A percentile compares a stretch with the other conserved stretches of the same genome.
These are phyloP conservation scores for Choloepus hoffmanni DNA, from an alignment of 2,113 vertebrate genomes.

Conservation along the genomic window DNA sequence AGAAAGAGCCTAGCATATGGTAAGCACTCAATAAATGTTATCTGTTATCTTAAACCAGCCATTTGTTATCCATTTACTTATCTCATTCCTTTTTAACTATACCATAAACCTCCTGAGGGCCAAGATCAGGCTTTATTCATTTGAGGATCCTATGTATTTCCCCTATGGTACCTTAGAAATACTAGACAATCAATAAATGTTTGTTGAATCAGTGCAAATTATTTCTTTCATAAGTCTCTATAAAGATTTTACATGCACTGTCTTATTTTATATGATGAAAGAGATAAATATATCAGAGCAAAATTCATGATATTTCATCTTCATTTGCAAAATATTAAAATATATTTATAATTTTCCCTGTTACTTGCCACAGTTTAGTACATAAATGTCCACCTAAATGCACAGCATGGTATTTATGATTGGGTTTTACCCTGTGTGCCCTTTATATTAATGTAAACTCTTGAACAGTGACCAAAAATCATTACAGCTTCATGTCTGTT, in stretches of 20 bases:
- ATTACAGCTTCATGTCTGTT: slow-evolving; percentile 75
- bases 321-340: slow-evolving; percentile 63
- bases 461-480: slow-evolving; percentile 78
- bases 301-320: slow-evolving; percentile 40
- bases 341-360: slow-evolving; percentile 63
- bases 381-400: slow-evolving; percentile 72
- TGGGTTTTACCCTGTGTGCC: slow-evolving; percentile 54
- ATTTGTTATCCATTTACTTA: slow-evolving; percentile 48
- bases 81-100: slow-evolving; percentile 33
- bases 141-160: background rate
- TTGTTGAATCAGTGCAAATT: background rate
- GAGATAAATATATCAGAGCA: background rate
- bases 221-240: background rate
- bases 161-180: background rate
- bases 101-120: background rate
- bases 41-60: slow-evolving; percentile 32
- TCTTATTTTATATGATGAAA: slow-evolving; percentile 11
- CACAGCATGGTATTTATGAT: slow-evolving; percentile 74
- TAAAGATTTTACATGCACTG: background rate
- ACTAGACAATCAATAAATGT: slow-evolving; percentile 6
- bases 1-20: background rate
- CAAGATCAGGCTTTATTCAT: background rate
- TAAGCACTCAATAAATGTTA: slow-evolving; percentile 36
- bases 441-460: slow-evolving; percentile 82
- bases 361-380: slow-evolving; percentile 70